A percentile compares a stretch with the other conserved stretches of the same genome.
Evolutionary conservation across 2,113 vertebrate species (phyloP).

Genomic region (Phaetusa simplex): DNA sequence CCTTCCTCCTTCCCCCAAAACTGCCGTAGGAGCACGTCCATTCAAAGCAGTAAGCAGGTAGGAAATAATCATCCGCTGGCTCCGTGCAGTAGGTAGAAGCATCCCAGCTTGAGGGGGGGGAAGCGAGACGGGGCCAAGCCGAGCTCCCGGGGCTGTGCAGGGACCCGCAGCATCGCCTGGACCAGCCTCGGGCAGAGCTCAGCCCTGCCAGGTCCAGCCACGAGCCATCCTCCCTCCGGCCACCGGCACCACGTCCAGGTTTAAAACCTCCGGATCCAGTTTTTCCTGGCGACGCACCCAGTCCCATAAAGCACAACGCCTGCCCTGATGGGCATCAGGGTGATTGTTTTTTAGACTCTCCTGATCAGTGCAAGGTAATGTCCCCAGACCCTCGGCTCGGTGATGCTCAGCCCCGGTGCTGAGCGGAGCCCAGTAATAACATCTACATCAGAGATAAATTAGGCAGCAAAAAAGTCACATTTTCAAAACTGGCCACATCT

Average conservation of each 20-base stretch:
- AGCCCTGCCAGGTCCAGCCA: not conserved
- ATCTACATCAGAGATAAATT: not conserved
- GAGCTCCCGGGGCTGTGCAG: not conserved
- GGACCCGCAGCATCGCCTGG: fast-evolving
- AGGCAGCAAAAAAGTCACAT: not conserved
- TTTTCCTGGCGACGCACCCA: not conserved
- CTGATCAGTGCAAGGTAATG: fast-evolving
- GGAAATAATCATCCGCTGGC: not conserved
- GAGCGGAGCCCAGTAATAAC: not conserved
- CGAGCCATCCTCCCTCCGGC: not conserved
- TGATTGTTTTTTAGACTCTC: not conserved
- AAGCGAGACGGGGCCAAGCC: fast-evolving
- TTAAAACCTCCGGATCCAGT: not conserved
- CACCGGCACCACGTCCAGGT: not conserved
- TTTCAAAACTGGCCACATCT: not conserved
- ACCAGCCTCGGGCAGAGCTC: not conserved
- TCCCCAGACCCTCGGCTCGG: fast-evolving
- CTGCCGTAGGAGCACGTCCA: not conserved
- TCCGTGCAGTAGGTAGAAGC: not conserved
- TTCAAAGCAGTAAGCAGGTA: not conserved
- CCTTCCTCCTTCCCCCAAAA: not conserved
- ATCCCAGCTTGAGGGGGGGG: not conserved
- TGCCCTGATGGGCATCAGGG: not conserved
- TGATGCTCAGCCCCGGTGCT: not conserved
- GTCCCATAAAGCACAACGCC: not conserved